Evolutionary conservation across 1,140 invertebrate species (phyloP).

Genomic region (Drosophila malerkotliana): DNA sequence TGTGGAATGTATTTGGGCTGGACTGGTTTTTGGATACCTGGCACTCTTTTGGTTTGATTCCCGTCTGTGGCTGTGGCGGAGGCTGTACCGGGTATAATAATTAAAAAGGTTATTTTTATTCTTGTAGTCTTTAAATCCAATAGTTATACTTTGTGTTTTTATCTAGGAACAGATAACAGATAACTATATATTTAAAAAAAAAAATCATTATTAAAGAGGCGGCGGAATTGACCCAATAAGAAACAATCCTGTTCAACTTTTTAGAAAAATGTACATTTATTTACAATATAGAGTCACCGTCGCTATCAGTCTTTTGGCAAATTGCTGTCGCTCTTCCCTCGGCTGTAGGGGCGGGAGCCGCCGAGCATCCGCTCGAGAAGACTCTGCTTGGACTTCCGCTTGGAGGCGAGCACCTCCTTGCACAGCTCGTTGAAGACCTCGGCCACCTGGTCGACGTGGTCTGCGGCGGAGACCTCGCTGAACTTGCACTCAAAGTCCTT

Average conservation of each 20-base stretch:
- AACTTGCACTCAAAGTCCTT: slow-evolving; percentile 95
- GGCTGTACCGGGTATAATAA: too few species aligned
- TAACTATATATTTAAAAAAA: too few species aligned
- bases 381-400: slow-evolving; percentile 93
- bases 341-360: slow-evolving; percentile 89
- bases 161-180: too few species aligned
- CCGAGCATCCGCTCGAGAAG: slow-evolving; percentile 91
- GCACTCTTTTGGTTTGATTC: too few species aligned
- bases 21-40: too few species aligned
- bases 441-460: slow-evolving; percentile 91
- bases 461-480: slow-evolving; percentile 94
- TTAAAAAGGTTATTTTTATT: too few species aligned
- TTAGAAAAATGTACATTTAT: slow-evolving; percentile 52
- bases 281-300: slow-evolving; percentile 26
- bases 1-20: too few species aligned
- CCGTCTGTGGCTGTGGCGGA: too few species aligned
- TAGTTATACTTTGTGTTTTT: too few species aligned
- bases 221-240: not conserved
- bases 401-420: slow-evolving; percentile 90
- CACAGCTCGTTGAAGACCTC: slow-evolving; percentile 94
- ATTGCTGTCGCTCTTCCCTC: slow-evolving; percentile 94
- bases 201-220: too few species aligned
- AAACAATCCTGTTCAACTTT: not conserved
- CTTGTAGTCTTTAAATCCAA: too few species aligned
- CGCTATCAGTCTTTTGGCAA: slow-evolving; percentile 90